These are phyloP conservation scores for Molossus molossus DNA, from an alignment of 2,797 vertebrate species.

Conservation along the genomic window DNA sequence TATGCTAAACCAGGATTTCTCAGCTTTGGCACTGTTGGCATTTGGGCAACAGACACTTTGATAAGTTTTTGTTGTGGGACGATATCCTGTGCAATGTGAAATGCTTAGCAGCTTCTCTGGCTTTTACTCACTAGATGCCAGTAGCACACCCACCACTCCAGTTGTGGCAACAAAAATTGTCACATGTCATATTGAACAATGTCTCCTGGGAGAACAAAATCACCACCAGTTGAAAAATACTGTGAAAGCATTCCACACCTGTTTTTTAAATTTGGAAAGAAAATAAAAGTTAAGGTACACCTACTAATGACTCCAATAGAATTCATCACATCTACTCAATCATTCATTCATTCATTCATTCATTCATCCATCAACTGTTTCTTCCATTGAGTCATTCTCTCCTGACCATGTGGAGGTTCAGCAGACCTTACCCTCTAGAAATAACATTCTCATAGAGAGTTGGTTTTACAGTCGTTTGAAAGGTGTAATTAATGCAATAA, in stretches of 20 bases:
- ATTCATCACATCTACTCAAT: neutral
- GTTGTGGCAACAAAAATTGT: neutral
- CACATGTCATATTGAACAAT: neutral
- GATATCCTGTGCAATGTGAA: neutral
- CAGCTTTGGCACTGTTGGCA: neutral
- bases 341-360: neutral
- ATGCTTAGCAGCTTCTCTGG: neutral
- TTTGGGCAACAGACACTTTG: neutral
- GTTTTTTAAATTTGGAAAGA: neutral
- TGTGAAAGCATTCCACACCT: neutral
- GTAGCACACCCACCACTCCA: neutral
- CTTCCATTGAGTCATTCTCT: neutral
- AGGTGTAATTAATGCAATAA: neutral
- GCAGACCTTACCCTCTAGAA: neutral
- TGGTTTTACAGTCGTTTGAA: constrained; percentile 23
- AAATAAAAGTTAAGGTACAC: neutral
- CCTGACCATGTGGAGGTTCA: neutral
- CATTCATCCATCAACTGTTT: neutral
- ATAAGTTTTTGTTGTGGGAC: neutral
- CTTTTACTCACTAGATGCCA: neutral
- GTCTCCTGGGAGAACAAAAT: neutral
- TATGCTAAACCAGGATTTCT: neutral
- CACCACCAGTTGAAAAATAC: neutral
- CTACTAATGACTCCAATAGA: neutral
- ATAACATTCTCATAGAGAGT: neutral